These are phyloP conservation scores for Sinocyclocheilus anshuiensis DNA, from an alignment of 2,113 vertebrate genomes.

Conservation along the genomic window DNA sequence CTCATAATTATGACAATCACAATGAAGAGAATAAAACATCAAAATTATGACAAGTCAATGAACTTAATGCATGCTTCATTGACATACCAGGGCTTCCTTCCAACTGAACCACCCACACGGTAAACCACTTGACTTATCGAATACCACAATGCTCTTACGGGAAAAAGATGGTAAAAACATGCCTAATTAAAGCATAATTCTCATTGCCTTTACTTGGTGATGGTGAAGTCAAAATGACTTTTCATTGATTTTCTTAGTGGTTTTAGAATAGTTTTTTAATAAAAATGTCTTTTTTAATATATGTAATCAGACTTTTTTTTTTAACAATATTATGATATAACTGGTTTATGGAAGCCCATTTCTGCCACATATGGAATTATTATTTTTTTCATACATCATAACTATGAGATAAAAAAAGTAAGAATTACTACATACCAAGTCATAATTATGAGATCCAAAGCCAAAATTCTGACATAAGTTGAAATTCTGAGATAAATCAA, in stretches of 20 bases:
- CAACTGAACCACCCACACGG: slow-evolving; percentile 15
- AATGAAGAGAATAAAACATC: too few species aligned
- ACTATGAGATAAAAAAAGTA: neutral
- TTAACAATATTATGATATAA: too few species aligned
- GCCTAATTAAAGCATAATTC: neutral
- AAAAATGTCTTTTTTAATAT: too few species aligned
- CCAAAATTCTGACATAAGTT: neutral
- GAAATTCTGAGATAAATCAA: too few species aligned
- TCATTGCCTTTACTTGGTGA: neutral
- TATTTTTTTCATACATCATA: too few species aligned
- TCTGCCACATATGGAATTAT: too few species aligned
- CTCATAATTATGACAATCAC: too few species aligned
- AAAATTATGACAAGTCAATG: too few species aligned
- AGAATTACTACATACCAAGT: neutral
- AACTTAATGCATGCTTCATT: slow-evolving; percentile 14
- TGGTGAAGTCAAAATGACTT: neutral
- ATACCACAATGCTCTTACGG: neutral
- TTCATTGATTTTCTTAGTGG: neutral
- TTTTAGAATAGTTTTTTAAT: neutral
- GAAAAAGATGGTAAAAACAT: neutral
- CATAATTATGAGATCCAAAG: neutral
- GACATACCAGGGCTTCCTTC: slow-evolving; percentile 11
- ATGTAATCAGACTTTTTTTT: too few species aligned
- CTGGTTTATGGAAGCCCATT: too few species aligned
- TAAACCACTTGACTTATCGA: neutral